Conservation (phyloP, 2,113 vertebrate genomes). For the Ageneiosus marmoratus region DNA sequence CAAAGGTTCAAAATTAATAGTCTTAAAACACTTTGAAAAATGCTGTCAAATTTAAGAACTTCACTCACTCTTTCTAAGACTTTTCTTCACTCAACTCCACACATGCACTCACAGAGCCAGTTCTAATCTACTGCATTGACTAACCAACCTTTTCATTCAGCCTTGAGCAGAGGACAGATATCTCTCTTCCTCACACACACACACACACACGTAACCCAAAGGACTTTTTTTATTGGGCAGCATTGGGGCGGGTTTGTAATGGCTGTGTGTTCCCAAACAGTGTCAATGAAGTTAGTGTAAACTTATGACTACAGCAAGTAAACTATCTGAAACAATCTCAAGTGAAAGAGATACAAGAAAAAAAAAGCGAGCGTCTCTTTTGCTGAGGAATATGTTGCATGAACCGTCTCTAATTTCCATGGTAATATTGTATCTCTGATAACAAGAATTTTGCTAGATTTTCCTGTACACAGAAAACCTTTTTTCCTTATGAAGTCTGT, state of each 20-base stretch:
- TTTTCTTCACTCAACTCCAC: background rate
- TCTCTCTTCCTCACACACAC: constrained; percentile 2
- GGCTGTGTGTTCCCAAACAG: constrained; percentile 6
- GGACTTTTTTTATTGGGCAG: constrained; percentile 25
- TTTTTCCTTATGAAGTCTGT: too few species aligned
- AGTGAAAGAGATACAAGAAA: background rate
- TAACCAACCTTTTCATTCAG: constrained; percentile 17
- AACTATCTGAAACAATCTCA: background rate
- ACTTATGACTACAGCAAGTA: background rate
- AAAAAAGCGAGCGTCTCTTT: too few species aligned
- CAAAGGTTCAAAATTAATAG: background rate
- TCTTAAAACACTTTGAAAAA: background rate
- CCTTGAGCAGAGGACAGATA: constrained; percentile 25
- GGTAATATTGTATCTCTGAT: background rate
- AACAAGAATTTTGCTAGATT: background rate
- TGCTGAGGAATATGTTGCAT: background rate
- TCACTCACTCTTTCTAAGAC: background rate
- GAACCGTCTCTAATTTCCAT: background rate
- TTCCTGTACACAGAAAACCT: background rate
- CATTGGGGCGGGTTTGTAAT: constrained; percentile 27
- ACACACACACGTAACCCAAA: constrained; percentile 2
- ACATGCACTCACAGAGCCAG: background rate
- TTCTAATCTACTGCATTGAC: background rate
- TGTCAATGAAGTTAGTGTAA: constrained; percentile 9
- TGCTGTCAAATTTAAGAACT: background rate